These are phyloP conservation scores for Anthonomus grandis DNA, from an alignment of 1,140 invertebrate genomes.

Conservation along the genomic window DNA sequence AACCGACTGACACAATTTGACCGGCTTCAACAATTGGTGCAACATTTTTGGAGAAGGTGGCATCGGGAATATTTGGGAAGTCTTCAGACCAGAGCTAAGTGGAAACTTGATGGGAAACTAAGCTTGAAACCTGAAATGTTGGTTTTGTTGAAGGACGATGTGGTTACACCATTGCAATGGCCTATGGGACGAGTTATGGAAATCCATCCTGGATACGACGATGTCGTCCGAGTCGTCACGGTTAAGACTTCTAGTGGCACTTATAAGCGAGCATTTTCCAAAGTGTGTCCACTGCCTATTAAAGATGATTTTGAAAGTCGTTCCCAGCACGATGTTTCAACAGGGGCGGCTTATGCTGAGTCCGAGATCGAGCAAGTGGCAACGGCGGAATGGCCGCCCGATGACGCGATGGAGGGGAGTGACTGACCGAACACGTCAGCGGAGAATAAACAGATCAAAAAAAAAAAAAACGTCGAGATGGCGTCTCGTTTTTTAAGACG, in stretches of 20 bases:
- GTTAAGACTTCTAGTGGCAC: constrained; percentile 37
- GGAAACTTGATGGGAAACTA: constrained; percentile 5
- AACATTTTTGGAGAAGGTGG: constrained; percentile 38
- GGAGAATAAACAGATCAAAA: too few species aligned
- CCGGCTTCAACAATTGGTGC: constrained; percentile 31
- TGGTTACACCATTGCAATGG: constrained; percentile 33
- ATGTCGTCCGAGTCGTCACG: constrained; percentile 38
- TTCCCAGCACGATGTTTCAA: constrained; percentile 2
- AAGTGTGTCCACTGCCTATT: constrained; percentile 18
- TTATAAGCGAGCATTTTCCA: constrained; percentile 10
- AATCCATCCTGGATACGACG: constrained; percentile 42
- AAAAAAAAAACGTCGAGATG: too few species aligned
- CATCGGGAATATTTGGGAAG: constrained; percentile 31
- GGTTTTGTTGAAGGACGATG: constrained; percentile 32
- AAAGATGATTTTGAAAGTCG: constrained; percentile 3
- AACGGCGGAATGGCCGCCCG: too few species aligned
- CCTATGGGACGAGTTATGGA: constrained; percentile 39
- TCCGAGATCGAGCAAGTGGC: neutral
- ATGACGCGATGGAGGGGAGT: too few species aligned
- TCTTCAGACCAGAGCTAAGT: constrained; percentile 31
- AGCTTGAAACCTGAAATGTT: constrained; percentile 15
- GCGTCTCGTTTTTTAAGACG: too few species aligned
- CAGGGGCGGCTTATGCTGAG: constrained; percentile 7
- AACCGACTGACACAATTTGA: constrained; percentile 32
- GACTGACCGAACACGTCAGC: too few species aligned